phyloP scores from a whole-genome alignment of 2,888 invertebrate genomes.

The Neria commutata region DNA sequence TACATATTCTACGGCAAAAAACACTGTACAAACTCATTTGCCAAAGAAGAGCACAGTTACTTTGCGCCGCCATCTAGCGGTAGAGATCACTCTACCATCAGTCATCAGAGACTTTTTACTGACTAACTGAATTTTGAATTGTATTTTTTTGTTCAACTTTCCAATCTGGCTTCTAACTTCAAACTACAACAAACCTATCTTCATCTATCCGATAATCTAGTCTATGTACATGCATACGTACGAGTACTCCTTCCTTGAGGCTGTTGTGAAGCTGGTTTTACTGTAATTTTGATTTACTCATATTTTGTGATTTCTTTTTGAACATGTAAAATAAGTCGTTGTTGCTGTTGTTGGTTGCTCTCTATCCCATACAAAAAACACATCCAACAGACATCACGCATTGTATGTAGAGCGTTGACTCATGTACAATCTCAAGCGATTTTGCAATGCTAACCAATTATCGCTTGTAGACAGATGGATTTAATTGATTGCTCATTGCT shows the following conservation, averaged over 20 bases:
- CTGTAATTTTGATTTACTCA: conserved; percentile 14
- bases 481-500: too few relatives aligned
- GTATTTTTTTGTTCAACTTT: conserved; percentile 12
- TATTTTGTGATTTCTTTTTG: conserved; percentile 34
- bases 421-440: too few relatives aligned
- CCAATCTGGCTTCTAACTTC: conserved; percentile 19
- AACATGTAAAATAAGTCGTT: conserved; percentile 41
- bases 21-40: conserved; percentile 1
- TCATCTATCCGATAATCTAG: conserved; percentile 17
- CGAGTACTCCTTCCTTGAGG: not conserved
- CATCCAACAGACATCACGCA: too few relatives aligned
- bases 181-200: not conserved
- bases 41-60: not conserved
- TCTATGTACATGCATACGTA: conserved; percentile 3
- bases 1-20: too few relatives aligned
- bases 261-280: not conserved
- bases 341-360: conserved; percentile 34
- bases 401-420: too few relatives aligned
- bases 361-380: too few relatives aligned
- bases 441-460: too few relatives aligned
- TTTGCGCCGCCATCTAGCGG: not conserved
- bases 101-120: conserved; percentile 27
- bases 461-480: too few relatives aligned
- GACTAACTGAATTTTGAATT: conserved; percentile 23
- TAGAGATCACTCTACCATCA: not conserved